phyloP scores from a whole-genome alignment of 2,113 vertebrate genomes.

The Semnornis frantzii region DNA sequence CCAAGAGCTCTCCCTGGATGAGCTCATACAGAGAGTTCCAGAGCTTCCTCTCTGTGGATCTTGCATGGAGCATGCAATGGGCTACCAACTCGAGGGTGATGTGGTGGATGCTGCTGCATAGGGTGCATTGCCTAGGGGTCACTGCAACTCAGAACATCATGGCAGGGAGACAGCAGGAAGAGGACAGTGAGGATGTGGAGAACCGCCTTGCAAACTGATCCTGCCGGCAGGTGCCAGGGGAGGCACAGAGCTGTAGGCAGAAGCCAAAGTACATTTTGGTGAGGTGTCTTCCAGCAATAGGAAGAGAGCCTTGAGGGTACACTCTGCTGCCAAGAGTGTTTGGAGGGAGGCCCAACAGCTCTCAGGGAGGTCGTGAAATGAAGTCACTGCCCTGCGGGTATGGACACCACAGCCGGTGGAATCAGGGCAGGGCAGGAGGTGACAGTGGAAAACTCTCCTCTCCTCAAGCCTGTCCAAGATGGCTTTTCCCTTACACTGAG shows the following conservation, averaged over 20 bases:
- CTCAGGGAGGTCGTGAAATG: accelerated
- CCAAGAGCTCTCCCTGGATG: too few relatives aligned
- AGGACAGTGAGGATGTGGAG: accelerated
- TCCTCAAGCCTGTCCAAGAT: accelerated
- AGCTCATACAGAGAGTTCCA: neutral
- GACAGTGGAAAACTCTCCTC: accelerated
- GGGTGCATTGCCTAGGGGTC: neutral
- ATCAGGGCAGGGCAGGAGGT: accelerated
- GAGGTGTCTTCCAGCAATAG: accelerated
- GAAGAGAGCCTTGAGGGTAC: neutral
- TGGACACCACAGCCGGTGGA: accelerated
- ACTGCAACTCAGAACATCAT: accelerated
- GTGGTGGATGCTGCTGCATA: accelerated
- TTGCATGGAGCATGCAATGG: accelerated
- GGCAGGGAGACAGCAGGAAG: accelerated
- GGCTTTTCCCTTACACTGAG: neutral
- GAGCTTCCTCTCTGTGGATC: neutral
- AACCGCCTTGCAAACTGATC: accelerated
- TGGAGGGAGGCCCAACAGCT: neutral
- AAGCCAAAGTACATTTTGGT: neutral
- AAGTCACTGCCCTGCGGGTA: accelerated
- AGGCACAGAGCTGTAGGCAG: neutral
- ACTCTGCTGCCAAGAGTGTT: neutral
- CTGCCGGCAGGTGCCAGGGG: too few relatives aligned
- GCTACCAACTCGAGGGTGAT: accelerated